Evolutionary conservation across 2,888 invertebrate species (phyloP).

Genomic region (Cephus pulcher): DNA sequence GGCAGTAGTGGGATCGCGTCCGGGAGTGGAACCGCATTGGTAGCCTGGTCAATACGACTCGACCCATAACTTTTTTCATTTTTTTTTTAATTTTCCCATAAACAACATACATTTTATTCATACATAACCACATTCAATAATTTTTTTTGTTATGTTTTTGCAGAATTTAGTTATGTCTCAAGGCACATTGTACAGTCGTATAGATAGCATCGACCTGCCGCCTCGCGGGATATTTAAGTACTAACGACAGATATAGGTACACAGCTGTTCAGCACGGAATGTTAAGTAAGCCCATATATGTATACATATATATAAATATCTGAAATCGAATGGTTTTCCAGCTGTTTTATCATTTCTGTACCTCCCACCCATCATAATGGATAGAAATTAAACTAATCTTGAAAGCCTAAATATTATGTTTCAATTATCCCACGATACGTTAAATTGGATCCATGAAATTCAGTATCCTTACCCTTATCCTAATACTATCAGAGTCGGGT

Average conservation of each 20-base stretch:
- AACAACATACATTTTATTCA: not conserved
- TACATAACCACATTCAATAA: not conserved
- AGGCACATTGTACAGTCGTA: not conserved
- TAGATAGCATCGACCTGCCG: not conserved
- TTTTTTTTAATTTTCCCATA: constrained; percentile 50
- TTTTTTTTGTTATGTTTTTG: not conserved
- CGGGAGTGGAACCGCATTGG: constrained; percentile 91
- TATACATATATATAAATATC: not conserved
- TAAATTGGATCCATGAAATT: not conserved
- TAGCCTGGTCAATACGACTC: constrained; percentile 87
- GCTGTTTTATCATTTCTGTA: not conserved
- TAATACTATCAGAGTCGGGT: not conserved
- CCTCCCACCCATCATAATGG: not conserved
- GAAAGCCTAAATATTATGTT: not conserved
- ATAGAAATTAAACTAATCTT: not conserved
- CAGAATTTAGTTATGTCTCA: not conserved
- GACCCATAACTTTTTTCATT: constrained; percentile 75
- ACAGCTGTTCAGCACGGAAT: not conserved
- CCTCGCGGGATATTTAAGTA: not conserved
- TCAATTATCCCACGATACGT: not conserved
- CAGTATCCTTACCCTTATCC: not conserved
- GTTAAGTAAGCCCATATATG: not conserved
- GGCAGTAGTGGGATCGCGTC: constrained; percentile 99
- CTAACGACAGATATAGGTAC: not conserved
- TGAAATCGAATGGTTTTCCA: not conserved